Percentiles rank a stretch among this genome's conserved stretches.
Conservation (phyloP, 2,888 invertebrate species). For the Lacanobia wlatinum region DNA sequence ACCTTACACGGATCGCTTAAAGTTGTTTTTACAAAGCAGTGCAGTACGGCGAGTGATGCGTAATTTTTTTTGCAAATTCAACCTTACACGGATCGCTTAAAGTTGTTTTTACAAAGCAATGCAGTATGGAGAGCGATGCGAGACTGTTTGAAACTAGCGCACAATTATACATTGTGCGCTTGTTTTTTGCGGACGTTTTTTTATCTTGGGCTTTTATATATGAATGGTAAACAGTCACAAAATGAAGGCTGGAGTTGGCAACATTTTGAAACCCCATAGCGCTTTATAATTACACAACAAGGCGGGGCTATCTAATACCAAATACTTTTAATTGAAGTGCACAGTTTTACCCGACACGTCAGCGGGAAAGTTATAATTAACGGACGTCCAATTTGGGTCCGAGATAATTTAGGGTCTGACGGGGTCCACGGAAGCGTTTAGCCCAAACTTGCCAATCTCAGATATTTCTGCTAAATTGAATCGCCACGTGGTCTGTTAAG, state of each 20-base stretch:
- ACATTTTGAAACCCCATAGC: constrained; percentile 51
- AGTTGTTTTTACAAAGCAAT: too few species aligned
- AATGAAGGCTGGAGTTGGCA: constrained; percentile 23
- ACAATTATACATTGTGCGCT: too few species aligned
- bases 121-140: too few species aligned
- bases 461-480: constrained; percentile 53
- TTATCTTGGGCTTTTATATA: too few species aligned
- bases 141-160: too few species aligned
- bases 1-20: too few species aligned
- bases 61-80: too few species aligned
- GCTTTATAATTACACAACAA: constrained; percentile 69
- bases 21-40: too few species aligned
- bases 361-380: constrained; percentile 86
- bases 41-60: too few species aligned
- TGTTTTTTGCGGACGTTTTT: too few species aligned
- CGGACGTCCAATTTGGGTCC: constrained; percentile 78
- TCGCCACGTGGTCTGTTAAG: constrained; percentile 24
- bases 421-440: constrained; percentile 65
- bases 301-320: constrained; percentile 66
- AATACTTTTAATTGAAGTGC: constrained; percentile 83
- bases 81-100: too few species aligned
- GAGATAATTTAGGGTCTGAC: constrained; percentile 83
- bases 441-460: constrained; percentile 54
- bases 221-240: constrained; percentile 54
- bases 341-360: constrained; percentile 79